A percentile compares a stretch with the other conserved stretches of the same genome.
phyloP scores from a whole-genome alignment of 2,113 vertebrate genomes.

The Psittacara wagleri region DNA sequence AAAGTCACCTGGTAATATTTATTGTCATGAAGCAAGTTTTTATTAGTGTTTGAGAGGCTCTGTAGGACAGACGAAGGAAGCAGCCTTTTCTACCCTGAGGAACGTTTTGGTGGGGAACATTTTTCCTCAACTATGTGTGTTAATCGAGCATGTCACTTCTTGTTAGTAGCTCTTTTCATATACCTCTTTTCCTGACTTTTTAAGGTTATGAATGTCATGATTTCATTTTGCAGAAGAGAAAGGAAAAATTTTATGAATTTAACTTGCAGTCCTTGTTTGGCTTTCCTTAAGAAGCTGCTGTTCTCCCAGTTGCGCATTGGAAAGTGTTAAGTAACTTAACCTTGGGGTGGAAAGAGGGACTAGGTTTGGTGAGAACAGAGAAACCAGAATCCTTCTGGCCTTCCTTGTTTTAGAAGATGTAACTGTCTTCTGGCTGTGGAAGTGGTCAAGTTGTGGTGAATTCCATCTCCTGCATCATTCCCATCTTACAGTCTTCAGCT shows the following conservation, averaged over 20 bases:
- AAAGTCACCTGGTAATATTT: neutral
- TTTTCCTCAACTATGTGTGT: neutral
- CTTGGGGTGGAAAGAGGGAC: neutral
- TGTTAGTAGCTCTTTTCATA: neutral
- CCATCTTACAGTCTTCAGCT: neutral
- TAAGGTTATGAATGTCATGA: neutral
- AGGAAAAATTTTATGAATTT: neutral
- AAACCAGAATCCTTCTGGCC: neutral
- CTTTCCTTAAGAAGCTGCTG: neutral
- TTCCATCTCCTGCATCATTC: neutral
- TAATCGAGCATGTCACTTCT: neutral
- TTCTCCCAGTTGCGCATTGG: neutral
- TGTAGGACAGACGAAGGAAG: neutral
- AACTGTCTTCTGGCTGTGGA: neutral
- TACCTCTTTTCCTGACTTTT: neutral
- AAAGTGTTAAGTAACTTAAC: neutral
- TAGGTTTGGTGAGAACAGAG: neutral
- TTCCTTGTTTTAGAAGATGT: neutral
- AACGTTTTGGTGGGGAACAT: neutral
- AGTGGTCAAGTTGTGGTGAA: neutral
- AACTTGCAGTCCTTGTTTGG: neutral
- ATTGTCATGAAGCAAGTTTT: neutral
- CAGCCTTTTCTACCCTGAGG: neutral
- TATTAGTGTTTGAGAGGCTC: neutral
- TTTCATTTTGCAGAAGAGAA: neutral